Percentiles rank a stretch among this genome's conserved stretches.
Conservation (phyloP, 1,140 invertebrate genomes). For the Asbolus verrucosus region DNA sequence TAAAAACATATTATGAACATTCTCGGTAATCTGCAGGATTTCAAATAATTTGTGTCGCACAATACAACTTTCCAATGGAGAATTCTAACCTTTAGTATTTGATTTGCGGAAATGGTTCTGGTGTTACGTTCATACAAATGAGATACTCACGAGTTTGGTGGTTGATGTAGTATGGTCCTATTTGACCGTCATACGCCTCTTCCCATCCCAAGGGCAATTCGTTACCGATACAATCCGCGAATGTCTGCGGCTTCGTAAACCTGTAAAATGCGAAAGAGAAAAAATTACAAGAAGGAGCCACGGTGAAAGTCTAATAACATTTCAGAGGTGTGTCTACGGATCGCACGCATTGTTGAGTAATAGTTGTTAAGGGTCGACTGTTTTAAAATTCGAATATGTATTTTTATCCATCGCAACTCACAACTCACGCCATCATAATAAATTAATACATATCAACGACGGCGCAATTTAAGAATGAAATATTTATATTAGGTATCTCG, state of each 20-base stretch:
- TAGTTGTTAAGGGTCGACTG: too few species aligned
- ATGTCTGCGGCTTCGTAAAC: conserved; percentile 95
- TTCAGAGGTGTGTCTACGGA: conserved; percentile 16
- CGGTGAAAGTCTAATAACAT: conserved; percentile 1
- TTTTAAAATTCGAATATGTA: too few species aligned
- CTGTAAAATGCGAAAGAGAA: conserved; percentile 74
- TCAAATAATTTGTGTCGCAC: too few species aligned
- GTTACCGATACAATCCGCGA: conserved; percentile 97
- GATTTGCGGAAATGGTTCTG: too few species aligned
- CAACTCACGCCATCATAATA: not conserved
- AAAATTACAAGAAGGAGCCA: conserved; percentile 7
- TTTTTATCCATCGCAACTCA: too few species aligned
- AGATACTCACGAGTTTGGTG: conserved; percentile 91
- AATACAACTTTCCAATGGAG: too few species aligned
- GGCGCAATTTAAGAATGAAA: conserved; percentile 19
- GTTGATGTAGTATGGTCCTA: conserved; percentile 96
- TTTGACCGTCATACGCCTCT: conserved; percentile 91
- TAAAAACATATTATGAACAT: too few species aligned
- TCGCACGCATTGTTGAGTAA: too few species aligned
- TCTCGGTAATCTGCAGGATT: too few species aligned
- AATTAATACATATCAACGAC: conserved; percentile 2
- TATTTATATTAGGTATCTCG: conserved; percentile 3
- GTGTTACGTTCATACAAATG: not conserved
- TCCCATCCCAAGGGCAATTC: conserved; percentile 98
- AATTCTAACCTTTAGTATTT: too few species aligned